Conservation (phyloP, 2,113 vertebrate species). For the Psephotus haematonotus region DNA sequence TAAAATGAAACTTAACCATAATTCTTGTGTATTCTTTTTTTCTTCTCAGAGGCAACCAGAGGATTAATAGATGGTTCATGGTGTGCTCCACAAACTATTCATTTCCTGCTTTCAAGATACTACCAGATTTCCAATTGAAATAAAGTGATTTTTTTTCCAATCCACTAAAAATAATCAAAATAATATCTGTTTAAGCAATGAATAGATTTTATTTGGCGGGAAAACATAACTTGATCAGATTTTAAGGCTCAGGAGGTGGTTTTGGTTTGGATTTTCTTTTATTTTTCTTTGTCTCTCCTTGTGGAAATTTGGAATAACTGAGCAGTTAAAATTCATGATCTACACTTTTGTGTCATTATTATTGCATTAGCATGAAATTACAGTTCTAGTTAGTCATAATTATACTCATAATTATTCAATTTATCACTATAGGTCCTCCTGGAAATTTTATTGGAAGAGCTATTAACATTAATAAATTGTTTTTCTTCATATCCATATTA, state of each 20-base stretch:
- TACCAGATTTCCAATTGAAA: conserved; percentile 11
- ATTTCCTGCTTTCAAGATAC: background rate
- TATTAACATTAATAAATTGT: conserved; percentile 86
- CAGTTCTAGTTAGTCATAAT: conserved; percentile 82
- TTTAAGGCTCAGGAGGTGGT: background rate
- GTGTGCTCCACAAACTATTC: background rate
- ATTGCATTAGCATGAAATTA: conserved; percentile 85
- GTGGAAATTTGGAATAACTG: conserved; percentile 74
- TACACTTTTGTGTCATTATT: conserved; percentile 82
- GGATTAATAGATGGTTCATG: background rate
- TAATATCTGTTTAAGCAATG: background rate
- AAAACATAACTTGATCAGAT: conserved; percentile 10
- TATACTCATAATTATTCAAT: conserved; percentile 83
- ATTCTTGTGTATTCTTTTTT: background rate
- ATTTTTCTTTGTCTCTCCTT: conserved; percentile 15
- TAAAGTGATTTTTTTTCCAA: background rate
- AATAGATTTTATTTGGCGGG: background rate
- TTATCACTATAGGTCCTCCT: conserved; percentile 81
- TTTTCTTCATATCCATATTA: conserved; percentile 80
- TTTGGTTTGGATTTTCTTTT: background rate
- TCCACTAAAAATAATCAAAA: conserved; percentile 7
- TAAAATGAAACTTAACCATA: background rate
- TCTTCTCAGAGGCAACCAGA: background rate
- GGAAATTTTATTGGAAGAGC: conserved; percentile 80
- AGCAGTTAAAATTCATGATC: conserved; percentile 84